A percentile compares a stretch with the other conserved stretches of the same genome.
Evolutionary conservation across 2,113 vertebrate genomes (phyloP).

Genomic region (Psilopsiagon aymara): DNA sequence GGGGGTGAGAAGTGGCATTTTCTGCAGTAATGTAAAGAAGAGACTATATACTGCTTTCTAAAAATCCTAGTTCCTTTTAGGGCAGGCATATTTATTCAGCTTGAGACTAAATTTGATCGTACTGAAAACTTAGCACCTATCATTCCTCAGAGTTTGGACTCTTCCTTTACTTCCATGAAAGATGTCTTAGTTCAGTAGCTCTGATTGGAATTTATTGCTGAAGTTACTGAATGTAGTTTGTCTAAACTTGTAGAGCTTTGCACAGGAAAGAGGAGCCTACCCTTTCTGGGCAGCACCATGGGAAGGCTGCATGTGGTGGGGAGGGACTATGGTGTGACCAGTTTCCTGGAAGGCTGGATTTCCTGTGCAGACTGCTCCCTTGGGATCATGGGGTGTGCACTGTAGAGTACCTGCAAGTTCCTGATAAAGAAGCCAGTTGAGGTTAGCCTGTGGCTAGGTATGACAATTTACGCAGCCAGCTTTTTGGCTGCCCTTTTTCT

Average conservation of each 20-base stretch:
- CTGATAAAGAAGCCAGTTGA: not conserved
- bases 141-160: not conserved
- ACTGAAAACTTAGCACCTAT: not conserved
- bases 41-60: not conserved
- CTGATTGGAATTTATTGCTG: not conserved
- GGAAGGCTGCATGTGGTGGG: not conserved
- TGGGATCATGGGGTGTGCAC: not conserved
- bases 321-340: not conserved
- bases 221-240: not conserved
- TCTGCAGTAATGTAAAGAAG: not conserved
- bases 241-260: not conserved
- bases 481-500: not conserved
- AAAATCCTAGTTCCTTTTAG: not conserved
- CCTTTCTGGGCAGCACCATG: not conserved
- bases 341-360: constrained; percentile 38
- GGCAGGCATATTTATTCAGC: not conserved
- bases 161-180: not conserved
- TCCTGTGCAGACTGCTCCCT: not conserved
- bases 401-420: not conserved
- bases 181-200: not conserved
- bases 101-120: not conserved
- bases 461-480: not conserved
- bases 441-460: not conserved
- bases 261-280: not conserved
- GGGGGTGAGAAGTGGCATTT: not conserved